Evolutionary conservation across 2,113 vertebrate genomes (phyloP).

Genomic region (Parus major): DNA sequence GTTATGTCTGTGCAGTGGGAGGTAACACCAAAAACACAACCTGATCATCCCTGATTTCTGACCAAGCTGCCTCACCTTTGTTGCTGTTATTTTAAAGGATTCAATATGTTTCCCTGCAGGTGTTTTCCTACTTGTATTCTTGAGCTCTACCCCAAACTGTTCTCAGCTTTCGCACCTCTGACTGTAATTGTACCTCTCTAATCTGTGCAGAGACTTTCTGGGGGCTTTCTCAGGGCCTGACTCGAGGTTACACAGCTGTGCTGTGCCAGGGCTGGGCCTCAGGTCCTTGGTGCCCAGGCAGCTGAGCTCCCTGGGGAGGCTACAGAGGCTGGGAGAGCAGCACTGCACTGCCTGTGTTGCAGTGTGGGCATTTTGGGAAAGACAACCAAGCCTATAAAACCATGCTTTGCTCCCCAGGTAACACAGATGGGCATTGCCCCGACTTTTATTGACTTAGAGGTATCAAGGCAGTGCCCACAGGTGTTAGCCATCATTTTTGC

Average conservation of each 20-base stretch:
- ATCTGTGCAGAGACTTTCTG: background rate
- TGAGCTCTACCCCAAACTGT: background rate
- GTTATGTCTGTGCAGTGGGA: background rate
- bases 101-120: background rate
- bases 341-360: background rate
- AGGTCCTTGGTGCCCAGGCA: background rate
- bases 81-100: background rate
- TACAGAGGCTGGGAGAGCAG: background rate
- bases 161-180: background rate
- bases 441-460: background rate
- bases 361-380: background rate
- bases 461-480: background rate
- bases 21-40: accelerated
- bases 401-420: background rate
- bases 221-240: background rate
- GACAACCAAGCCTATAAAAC: background rate
- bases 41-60: background rate
- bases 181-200: background rate
- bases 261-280: background rate
- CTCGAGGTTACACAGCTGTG: background rate
- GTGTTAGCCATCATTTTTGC: background rate
- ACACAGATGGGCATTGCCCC: background rate
- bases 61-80: background rate
- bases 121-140: background rate
- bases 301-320: background rate